Evolutionary conservation across 2,797 vertebrate species (phyloP).

Genomic region (Morus bassanus): DNA sequence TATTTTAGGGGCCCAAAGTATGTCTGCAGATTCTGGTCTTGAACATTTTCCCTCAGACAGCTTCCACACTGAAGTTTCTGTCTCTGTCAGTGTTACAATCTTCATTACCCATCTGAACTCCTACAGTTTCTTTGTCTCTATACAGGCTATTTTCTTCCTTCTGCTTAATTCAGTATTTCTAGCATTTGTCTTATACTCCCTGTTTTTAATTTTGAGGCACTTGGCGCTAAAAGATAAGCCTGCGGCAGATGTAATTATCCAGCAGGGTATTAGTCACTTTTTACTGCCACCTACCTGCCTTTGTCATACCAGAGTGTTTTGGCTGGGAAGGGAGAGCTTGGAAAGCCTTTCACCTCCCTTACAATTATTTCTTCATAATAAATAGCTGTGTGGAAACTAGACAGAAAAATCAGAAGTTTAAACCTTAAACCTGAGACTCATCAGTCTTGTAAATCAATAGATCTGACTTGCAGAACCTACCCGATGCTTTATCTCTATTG

Average conservation of each 20-base stretch:
- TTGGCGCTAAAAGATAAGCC: constrained; percentile 25
- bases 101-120: neutral
- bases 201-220: constrained; percentile 31
- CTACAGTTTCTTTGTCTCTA: neutral
- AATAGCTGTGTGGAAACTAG: neutral
- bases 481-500: neutral
- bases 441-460: neutral
- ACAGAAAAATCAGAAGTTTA: neutral
- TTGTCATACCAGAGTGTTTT: neutral
- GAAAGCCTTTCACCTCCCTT: neutral
- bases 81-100: neutral
- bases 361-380: constrained; percentile 5
- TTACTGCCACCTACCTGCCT: constrained; percentile 51
- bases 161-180: constrained; percentile 1
- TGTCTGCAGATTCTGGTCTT: neutral
- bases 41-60: neutral
- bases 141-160: neutral
- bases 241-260: constrained; percentile 38
- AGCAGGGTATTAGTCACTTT: constrained; percentile 23
- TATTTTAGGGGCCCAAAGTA: neutral
- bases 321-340: neutral
- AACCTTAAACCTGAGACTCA: neutral
- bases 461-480: neutral
- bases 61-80: neutral
- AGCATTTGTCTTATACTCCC: neutral